Conservation (phyloP, 2,888 invertebrate species). For the Nephrotoma guestfalica region DNA sequence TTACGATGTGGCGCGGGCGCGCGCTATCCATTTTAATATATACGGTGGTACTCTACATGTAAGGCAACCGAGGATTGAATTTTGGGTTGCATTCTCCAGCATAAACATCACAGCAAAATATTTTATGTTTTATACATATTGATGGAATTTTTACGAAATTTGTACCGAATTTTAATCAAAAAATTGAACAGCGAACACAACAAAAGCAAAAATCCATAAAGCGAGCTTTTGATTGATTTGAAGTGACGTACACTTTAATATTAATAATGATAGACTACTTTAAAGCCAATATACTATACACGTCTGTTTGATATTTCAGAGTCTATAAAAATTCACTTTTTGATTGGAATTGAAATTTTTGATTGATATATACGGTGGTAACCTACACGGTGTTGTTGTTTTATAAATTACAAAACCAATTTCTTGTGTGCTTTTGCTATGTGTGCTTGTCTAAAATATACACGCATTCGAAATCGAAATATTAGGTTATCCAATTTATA, state of each 20-base stretch:
- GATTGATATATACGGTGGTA: not conserved
- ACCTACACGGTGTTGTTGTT: not conserved
- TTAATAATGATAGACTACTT: not conserved
- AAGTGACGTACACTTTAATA: not conserved
- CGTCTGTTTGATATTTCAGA: not conserved
- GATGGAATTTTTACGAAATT: not conserved
- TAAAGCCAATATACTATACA: not conserved
- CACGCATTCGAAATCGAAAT: not conserved
- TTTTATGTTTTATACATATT: not conserved
- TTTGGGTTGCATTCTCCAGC: no score
- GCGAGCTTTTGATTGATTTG: not conserved
- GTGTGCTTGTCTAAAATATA: not conserved
- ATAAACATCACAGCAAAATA: not conserved
- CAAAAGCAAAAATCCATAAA: not conserved
- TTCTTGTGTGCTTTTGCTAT: not conserved
- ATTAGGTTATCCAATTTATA: not conserved
- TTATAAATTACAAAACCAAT: not conserved
- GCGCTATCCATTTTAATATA: not conserved
- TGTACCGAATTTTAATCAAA: not conserved
- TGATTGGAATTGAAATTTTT: not conserved
- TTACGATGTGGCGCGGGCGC: not conserved
- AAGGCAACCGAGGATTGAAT: no score
- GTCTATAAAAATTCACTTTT: not conserved
- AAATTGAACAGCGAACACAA: not conserved
- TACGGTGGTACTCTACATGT: no score